phyloP scores from a whole-genome alignment of 2,888 invertebrate genomes.

The Melinopterus prodromus region DNA sequence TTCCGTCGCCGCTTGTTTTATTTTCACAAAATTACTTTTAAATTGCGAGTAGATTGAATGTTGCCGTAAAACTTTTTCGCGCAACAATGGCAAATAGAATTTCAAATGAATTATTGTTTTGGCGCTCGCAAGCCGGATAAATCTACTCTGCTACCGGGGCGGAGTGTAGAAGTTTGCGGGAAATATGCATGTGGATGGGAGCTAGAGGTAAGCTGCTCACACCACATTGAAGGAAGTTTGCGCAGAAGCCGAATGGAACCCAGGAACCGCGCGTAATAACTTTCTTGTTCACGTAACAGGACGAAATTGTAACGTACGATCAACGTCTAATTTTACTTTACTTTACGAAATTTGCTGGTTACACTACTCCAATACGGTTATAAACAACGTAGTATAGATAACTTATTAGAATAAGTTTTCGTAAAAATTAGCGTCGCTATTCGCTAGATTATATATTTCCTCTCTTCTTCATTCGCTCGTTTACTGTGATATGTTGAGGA shows the following conservation, averaged over 20 bases:
- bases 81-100: slow-evolving; percentile 45
- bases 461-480: too few species aligned
- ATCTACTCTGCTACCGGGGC: not conserved
- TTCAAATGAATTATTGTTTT: slow-evolving; percentile 25
- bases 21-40: slow-evolving; percentile 53
- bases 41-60: slow-evolving; percentile 53
- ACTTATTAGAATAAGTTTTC: too few species aligned
- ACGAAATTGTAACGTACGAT: not conserved
- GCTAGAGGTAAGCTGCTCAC: not conserved
- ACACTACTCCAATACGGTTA: too few species aligned
- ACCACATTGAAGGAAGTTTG: not conserved
- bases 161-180: not conserved
- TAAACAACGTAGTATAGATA: too few species aligned
- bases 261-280: not conserved
- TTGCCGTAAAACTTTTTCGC: slow-evolving; percentile 46
- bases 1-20: slow-evolving; percentile 43
- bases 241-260: not conserved
- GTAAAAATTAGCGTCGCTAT: too few species aligned
- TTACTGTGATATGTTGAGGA: too few species aligned
- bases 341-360: too few species aligned
- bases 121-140: not conserved
- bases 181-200: slow-evolving; percentile 4
- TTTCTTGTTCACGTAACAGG: not conserved
- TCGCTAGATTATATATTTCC: too few species aligned
- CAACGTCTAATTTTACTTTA: too few species aligned